These are phyloP conservation scores for Istiophorus platypterus DNA, from an alignment of 2,113 vertebrate genomes.

Conservation along the genomic window DNA sequence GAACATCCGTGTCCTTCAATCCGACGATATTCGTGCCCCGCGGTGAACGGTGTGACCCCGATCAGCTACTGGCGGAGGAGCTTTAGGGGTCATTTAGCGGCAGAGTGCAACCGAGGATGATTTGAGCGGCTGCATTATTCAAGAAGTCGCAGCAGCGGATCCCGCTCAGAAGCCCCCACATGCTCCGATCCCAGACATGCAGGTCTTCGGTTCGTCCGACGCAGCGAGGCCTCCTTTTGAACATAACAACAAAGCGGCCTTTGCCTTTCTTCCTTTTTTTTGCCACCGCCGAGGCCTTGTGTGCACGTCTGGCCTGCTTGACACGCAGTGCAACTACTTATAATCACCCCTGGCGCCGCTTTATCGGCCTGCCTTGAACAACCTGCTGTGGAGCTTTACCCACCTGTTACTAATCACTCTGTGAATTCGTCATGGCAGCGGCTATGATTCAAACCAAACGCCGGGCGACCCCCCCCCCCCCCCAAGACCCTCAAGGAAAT, in stretches of 20 bases:
- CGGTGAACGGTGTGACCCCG: background rate
- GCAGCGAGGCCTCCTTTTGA: conserved; percentile 63
- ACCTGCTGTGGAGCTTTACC: conserved; percentile 77
- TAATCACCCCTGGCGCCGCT: conserved; percentile 68
- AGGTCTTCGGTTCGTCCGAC: conserved; percentile 59
- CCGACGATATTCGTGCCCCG: background rate
- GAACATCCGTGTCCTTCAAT: background rate
- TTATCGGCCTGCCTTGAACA: conserved; percentile 68
- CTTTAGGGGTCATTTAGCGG: conserved; percentile 22
- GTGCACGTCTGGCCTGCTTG: conserved; percentile 58
- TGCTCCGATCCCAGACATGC: conserved; percentile 50
- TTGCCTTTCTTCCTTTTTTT: too few relatives aligned
- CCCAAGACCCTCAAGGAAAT: conserved; percentile 75
- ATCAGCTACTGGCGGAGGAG: background rate
- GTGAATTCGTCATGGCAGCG: conserved; percentile 70
- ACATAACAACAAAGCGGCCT: conserved; percentile 62
- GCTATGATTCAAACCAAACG: conserved; percentile 79
- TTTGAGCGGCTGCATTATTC: conserved; percentile 64
- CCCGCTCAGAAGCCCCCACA: conserved; percentile 59
- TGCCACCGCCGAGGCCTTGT: conserved; percentile 47
- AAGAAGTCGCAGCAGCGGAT: conserved; percentile 58
- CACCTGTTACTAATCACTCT: conserved; percentile 85
- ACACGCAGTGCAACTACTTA: conserved; percentile 63
- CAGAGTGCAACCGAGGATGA: conserved; percentile 42
- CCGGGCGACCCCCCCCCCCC: conserved; percentile 58